Conservation (phyloP, 30 jellyfish, hydroid and myxozoan genomes). For the Turritopsis rubra region DNA sequence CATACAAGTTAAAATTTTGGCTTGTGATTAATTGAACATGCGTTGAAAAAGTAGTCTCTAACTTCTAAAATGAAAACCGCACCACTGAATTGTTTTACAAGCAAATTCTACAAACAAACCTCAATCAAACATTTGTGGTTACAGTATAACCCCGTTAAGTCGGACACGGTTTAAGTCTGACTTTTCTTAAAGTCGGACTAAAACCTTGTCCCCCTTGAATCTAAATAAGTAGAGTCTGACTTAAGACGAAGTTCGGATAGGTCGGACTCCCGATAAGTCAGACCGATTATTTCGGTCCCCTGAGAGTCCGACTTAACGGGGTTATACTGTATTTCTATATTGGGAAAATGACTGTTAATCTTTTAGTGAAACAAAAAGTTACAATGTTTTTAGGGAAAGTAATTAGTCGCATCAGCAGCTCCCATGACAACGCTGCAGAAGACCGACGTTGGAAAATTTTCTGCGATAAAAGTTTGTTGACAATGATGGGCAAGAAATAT, state of each 20-base stretch:
- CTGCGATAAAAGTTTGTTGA: background rate
- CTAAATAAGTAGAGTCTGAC: slow-evolving; percentile 6
- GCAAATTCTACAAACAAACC: no score
- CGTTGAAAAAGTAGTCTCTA: no score
- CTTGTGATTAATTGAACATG: no score
- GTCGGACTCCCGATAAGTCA: background rate
- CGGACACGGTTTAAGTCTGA: slow-evolving; percentile 39
- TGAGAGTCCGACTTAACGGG: no score
- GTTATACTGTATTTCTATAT: no score
- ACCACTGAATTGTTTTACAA: no score
- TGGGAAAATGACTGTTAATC: no score
- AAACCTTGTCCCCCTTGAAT: slow-evolving; percentile 35
- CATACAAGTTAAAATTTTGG: no score
- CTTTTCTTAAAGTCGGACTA: slow-evolving; percentile 29
- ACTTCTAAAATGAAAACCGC: no score
- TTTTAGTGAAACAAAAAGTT: no score
- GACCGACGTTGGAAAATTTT: background rate
- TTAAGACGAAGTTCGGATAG: slow-evolving; percentile 12
- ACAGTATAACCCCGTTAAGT: slow-evolving; percentile 35
- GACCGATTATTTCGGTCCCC: background rate
- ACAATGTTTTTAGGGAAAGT: background rate
- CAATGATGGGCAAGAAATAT: background rate
- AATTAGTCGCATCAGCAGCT: background rate
- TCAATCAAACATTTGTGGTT: background rate
- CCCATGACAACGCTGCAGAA: background rate